Base-by-base conservation (phyloP, 2,797 vertebrate genomes). In the Labroides dimidiatus region DNA sequence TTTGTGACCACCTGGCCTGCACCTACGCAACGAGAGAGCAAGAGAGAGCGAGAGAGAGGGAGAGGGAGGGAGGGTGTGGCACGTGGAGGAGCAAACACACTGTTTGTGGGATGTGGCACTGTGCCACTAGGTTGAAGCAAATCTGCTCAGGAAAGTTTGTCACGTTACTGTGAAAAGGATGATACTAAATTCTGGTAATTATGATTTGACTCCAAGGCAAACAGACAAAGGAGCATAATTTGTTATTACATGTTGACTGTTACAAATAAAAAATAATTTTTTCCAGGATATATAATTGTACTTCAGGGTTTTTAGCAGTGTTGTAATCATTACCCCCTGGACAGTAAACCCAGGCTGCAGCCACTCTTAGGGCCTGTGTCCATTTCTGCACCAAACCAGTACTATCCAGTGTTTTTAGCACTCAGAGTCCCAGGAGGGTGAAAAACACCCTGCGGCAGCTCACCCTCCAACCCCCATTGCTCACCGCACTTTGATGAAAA, bases 1-100 rank as follows among this genome's bases (percentile, higher is more conserved):
- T 65, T 52, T 49, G 20, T 49, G 52, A 74, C 60, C 67, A 58
- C 64, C 71, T 63, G 63, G 45, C 50, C 56, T 37, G 17, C 56
- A 73, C 59, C 63, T 49, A 56, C 61, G 36, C 67, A 54, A 39
- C 4, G 8, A 33, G 8, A 33, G 30, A 33, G 7, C 4, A 27
- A 27, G 24, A 27, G 3, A 27, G 24, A 27, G 24, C 3, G 3
- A 27, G 24, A 27, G 24, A 27, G 24, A 48, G 15, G 52, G 66
- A 56, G 43, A 69, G 72, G 44, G 17, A 55, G 69, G 53, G 43
- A 72, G 74, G 77, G 72, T 50, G 71, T 64, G 78, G 78, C 63
- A 55, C 2, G 47, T 13, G 6, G 15, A 30, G 52, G 36, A 68
- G 44, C 41, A 65, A 73, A 68, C 42, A 59, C 24, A 69, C 50